These are phyloP conservation scores for Heliconius himera DNA, from an alignment of 1,140 invertebrate species.

Conservation along the genomic window DNA sequence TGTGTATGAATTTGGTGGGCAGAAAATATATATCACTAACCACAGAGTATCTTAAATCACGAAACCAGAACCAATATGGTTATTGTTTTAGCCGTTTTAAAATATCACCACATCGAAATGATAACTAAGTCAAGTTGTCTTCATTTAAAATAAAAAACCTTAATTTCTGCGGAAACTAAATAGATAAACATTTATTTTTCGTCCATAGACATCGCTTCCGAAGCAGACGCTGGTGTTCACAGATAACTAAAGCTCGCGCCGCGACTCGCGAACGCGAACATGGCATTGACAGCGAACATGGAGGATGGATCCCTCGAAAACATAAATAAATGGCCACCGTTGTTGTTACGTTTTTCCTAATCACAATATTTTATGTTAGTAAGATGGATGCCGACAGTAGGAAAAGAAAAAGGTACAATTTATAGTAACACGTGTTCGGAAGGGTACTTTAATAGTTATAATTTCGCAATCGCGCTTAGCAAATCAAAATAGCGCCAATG, in stretches of 20 bases:
- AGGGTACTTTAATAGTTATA: conserved; percentile 19
- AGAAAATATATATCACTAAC: background rate
- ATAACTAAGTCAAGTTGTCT: too few relatives aligned
- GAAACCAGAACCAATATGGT: too few relatives aligned
- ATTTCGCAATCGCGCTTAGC: conserved; percentile 43
- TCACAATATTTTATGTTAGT: conserved; percentile 70
- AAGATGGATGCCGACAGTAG: conserved; percentile 74
- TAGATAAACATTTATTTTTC: background rate
- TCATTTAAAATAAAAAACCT: too few relatives aligned
- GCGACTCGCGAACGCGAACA: conserved; percentile 47
- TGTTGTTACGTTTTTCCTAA: conserved; percentile 75
- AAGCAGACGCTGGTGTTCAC: conserved; percentile 30
- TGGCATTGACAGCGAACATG: conserved; percentile 65
- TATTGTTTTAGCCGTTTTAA: too few relatives aligned
- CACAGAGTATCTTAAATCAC: background rate
- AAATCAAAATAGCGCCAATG: conserved; percentile 62
- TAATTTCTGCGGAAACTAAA: too few relatives aligned
- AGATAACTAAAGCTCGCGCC: conserved; percentile 42
- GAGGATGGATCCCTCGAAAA: conserved; percentile 65
- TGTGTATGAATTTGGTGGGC: background rate
- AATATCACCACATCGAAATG: too few relatives aligned
- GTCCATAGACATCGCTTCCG: conserved; percentile 28
- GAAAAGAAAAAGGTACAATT: conserved; percentile 62
- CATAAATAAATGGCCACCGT: conserved; percentile 80
- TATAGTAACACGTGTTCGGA: background rate